phyloP scores from a whole-genome alignment of 1,140 invertebrate species.

The Heliconius himera region DNA sequence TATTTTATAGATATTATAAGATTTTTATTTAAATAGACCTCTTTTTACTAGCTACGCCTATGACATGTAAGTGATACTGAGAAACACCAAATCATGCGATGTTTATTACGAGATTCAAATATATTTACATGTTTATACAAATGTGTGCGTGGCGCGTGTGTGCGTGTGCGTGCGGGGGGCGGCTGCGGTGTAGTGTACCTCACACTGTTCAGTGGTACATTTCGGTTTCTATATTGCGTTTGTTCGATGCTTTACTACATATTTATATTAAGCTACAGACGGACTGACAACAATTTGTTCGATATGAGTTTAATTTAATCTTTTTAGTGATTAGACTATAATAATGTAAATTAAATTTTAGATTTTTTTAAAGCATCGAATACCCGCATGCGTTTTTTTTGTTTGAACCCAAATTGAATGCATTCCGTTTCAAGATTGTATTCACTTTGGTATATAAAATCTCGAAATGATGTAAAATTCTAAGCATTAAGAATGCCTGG shows the following conservation, averaged over 20 bases:
- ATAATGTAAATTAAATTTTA: not conserved
- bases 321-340: not conserved
- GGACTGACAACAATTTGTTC: not conserved
- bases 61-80: conserved; percentile 48
- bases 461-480: conserved; percentile 54
- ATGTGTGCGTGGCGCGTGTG: conserved; percentile 32
- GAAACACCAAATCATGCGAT: conserved; percentile 57
- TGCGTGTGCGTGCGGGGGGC: conserved; percentile 42
- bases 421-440: conserved; percentile 48
- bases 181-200: conserved; percentile 62
- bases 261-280: not conserved
- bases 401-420: conserved; percentile 57
- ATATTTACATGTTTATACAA: conserved; percentile 61
- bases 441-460: conserved; percentile 57
- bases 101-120: conserved; percentile 52
- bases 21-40: not conserved
- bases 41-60: conserved; percentile 3
- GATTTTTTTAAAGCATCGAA: conserved; percentile 41
- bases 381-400: conserved; percentile 23
- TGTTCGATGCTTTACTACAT: not conserved
- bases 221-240: not conserved
- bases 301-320: not conserved
- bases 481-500: conserved; percentile 70
- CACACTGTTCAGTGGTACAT: conserved; percentile 30
- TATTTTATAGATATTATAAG: too few species aligned